Evolutionary conservation across 1,140 invertebrate genomes (phyloP), one percentile per base, ranked within the genome.

Genomic region (Sitophilus oryzae): DNA sequence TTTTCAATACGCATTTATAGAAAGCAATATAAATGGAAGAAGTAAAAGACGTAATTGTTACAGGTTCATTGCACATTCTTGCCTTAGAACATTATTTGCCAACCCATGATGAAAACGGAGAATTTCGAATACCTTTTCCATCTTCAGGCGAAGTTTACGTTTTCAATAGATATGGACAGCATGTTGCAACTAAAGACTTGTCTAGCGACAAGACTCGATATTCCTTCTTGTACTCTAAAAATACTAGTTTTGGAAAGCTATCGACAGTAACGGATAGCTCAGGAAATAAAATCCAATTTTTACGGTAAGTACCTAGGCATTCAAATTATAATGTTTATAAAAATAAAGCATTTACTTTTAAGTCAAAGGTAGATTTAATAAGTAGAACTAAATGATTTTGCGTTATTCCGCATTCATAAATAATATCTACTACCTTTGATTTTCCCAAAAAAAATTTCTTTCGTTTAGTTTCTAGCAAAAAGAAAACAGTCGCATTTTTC

Each of bases 151-250:
- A 97, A 75, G 79, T 96, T 23, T 97, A 96, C 66, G 85, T 96
- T 0, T 98, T 98, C 69, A 91, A 91, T 73, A 79, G 88, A 9
- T 94, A 96, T 67, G 95, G 95, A 0, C 93, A 97, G 72, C 94
- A 98, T 70, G 87, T 91, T 16, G 85, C 86, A 2, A 97, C 94
- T 0, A 91, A 91, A 70, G 92, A 96, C 72, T 76, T 96, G 35
- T 88, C 93, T 34, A 95, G 93, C 0, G 89, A 89, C 19, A 90
- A 92, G 74, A 89, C 86, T 0, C 81, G 92, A 64, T 97, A 96
- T 71, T 90, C 91, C 20, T 98, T 97, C 76, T 78, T 94, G 1
- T 98, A 98, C 73, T 95, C 88, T 15, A 96, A 96, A 69, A 97
- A 97, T 65, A 96, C 93, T 1, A 93, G 90, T 66, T 94, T 95